A percentile compares a stretch with the other conserved stretches of the same genome.
phyloP scores from a whole-genome alignment of 2,113 vertebrate genomes.

The Myocastor coypus region DNA sequence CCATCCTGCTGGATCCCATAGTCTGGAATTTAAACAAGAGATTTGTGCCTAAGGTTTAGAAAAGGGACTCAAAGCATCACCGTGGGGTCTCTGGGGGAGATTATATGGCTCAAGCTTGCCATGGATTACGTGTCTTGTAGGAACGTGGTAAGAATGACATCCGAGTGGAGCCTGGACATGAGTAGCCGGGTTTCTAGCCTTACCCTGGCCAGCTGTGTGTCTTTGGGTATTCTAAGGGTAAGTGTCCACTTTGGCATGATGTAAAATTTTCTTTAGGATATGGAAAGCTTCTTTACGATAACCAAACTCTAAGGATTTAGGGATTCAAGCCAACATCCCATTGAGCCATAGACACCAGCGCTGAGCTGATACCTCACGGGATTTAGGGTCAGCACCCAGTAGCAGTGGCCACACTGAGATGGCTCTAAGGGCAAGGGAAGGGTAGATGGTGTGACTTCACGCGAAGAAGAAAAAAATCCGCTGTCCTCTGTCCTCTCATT shows the following conservation, averaged over 20 bases:
- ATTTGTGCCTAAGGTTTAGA: not conserved
- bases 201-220: not conserved
- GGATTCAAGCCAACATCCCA: not conserved
- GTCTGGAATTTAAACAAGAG: not conserved
- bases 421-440: not conserved
- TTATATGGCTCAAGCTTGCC: not conserved
- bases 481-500: conserved; percentile 29
- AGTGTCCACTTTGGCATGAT: not conserved
- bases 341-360: not conserved
- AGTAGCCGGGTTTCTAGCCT: not conserved
- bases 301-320: conserved; percentile 11
- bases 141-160: not conserved
- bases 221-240: not conserved
- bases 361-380: not conserved
- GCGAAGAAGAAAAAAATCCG: not conserved
- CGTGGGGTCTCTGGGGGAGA: not conserved
- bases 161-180: not conserved
- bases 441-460: not conserved
- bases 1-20: too few species aligned
- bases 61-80: not conserved
- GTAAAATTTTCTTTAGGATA: conserved; percentile 10
- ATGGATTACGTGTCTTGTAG: not conserved
- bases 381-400: not conserved
- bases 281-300: conserved; percentile 9
- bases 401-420: not conserved